A percentile compares a stretch with the other conserved stretches of the same genome.
These are phyloP conservation scores for Callithrix jacchus DNA, from an alignment of 2,113 vertebrate genomes.

Conservation along the genomic window DNA sequence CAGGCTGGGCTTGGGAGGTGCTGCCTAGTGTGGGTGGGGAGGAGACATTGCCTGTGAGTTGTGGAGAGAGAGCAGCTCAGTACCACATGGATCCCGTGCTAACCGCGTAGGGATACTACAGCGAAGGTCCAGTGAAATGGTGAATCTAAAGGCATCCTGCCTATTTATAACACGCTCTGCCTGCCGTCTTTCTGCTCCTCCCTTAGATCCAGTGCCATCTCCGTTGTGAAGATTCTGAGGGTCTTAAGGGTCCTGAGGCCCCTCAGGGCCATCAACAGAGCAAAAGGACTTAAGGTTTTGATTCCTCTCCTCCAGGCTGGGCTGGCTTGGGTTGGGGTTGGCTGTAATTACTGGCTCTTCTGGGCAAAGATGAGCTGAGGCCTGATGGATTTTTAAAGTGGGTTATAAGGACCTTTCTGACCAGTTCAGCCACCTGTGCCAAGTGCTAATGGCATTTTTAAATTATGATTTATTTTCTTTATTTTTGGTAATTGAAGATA, in stretches of 20 bases:
- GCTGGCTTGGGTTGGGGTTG: neutral
- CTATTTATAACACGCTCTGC: accelerated
- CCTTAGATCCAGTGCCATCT: slow-evolving; percentile 97
- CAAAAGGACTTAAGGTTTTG: slow-evolving; percentile 97
- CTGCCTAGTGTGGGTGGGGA: accelerated
- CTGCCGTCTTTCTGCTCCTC: neutral
- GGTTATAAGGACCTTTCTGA: neutral
- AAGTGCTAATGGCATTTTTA: neutral
- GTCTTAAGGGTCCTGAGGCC: slow-evolving; percentile 96
- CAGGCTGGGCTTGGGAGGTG: neutral
- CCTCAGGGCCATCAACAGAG: slow-evolving; percentile 98
- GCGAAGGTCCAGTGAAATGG: neutral
- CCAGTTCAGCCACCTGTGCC: neutral
- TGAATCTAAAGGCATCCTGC: neutral
- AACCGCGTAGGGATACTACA: accelerated
- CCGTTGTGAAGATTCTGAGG: slow-evolving; percentile 98
- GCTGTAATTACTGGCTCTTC: neutral
- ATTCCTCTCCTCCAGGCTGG: neutral
- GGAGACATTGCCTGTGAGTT: neutral
- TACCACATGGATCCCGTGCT: neutral
- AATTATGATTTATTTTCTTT: neutral
- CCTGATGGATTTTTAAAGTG: slow-evolving; percentile 6
- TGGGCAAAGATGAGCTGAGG: neutral
- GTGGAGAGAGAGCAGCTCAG: neutral
- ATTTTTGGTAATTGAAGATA: neutral